These are phyloP conservation scores for Hydractinia echinata DNA, from an alignment of 30 jellyfish, hydroid and myxozoan genomes.

Conservation along the genomic window DNA sequence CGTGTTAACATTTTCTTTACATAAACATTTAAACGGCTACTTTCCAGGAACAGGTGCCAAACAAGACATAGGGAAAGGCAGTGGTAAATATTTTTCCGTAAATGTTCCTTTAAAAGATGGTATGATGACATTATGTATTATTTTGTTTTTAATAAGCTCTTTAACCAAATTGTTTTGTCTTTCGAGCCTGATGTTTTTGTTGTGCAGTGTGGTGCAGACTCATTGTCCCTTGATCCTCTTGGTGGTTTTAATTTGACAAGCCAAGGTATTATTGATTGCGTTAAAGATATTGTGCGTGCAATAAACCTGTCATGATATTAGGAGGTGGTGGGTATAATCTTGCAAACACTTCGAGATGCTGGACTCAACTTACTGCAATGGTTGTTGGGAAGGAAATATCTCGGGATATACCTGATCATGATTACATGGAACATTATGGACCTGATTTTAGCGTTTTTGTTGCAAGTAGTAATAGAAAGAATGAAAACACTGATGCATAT, in stretches of 20 bases:
- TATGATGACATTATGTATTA: slow-evolving; percentile 30
- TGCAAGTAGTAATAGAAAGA: slow-evolving; percentile 20
- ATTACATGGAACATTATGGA: slow-evolving; percentile 33
- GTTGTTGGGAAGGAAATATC: slow-evolving; percentile 27
- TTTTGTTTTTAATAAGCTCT: not conserved
- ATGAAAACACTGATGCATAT: slow-evolving; percentile 25
- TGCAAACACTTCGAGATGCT: slow-evolving; percentile 79
- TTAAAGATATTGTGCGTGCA: slow-evolving; percentile 36
- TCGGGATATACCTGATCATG: slow-evolving; percentile 88
- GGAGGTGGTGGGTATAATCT: slow-evolving; percentile 98
- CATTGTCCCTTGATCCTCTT: slow-evolving; percentile 80
- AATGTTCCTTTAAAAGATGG: slow-evolving; percentile 73
- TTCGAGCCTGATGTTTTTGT: slow-evolving; percentile 72
- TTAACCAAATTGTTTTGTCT: not conserved
- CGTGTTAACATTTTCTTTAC: slow-evolving; percentile 89
- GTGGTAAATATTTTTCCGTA: slow-evolving; percentile 52
- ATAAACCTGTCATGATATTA: slow-evolving; percentile 57
- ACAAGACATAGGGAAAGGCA: slow-evolving; percentile 48
- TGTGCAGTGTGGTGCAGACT: slow-evolving; percentile 96
- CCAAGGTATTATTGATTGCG: slow-evolving; percentile 41
- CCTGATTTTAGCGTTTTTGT: slow-evolving; percentile 21
- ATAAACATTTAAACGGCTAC: slow-evolving; percentile 63
- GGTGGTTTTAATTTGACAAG: slow-evolving; percentile 85
- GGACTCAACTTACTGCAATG: slow-evolving; percentile 69
- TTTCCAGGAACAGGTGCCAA: slow-evolving; percentile 65